Conservation (phyloP, 2,113 vertebrate genomes). For the Aegotheles bennettii region DNA sequence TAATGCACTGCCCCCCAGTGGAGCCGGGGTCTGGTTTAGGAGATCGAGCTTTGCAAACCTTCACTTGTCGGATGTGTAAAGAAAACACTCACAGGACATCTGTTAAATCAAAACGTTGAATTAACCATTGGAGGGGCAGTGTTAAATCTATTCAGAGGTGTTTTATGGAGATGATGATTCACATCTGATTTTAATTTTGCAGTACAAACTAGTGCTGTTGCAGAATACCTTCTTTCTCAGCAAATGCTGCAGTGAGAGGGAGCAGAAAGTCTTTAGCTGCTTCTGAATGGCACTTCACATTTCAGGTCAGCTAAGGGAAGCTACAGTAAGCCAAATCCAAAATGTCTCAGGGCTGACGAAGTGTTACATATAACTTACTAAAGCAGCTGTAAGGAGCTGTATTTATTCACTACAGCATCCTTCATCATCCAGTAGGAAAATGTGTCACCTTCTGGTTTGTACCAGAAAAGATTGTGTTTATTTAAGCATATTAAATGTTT, state of each 20-base stretch:
- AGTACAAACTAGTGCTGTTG: neutral
- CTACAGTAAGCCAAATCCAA: neutral
- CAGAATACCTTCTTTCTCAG: neutral
- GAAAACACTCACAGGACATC: neutral
- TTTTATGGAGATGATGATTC: neutral
- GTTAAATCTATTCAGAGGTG: neutral
- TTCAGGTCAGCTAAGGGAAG: neutral
- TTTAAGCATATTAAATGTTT: neutral
- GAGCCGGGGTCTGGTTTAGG: neutral
- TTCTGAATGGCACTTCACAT: neutral
- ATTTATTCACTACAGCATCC: neutral
- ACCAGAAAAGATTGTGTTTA: neutral
- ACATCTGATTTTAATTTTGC: rapidly evolving
- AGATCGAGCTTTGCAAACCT: neutral
- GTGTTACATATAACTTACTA: neutral
- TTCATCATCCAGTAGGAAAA: neutral
- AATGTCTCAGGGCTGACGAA: neutral
- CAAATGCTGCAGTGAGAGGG: neutral
- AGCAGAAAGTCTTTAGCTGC: neutral
- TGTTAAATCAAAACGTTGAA: neutral
- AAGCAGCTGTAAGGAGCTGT: neutral
- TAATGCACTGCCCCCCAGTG: conserved; percentile 38
- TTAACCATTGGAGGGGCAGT: neutral
- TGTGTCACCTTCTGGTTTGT: neutral
- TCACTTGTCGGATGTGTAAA: neutral